phyloP scores from a whole-genome alignment of 2,113 vertebrate species.

The Lagenorhynchus albirostris region DNA sequence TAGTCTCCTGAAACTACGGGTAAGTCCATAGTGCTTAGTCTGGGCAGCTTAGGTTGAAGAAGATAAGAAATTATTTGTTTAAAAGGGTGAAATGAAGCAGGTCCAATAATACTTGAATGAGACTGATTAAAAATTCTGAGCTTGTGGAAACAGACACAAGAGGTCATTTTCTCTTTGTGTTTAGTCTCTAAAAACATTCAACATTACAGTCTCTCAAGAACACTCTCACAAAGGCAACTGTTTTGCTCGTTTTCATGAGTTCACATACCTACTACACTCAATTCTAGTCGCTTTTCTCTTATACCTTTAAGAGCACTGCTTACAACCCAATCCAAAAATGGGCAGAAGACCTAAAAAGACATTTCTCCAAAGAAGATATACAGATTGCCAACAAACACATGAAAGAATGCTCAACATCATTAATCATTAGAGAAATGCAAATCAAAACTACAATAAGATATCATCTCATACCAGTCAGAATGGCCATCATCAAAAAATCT shows the following conservation, averaged over 20 bases:
- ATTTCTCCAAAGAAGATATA: too few species aligned
- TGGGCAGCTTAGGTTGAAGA: background rate
- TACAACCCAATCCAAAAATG: constrained; percentile 71
- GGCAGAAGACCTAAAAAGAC: too few species aligned
- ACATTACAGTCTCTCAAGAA: background rate
- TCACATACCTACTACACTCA: background rate
- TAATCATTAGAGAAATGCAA: too few species aligned
- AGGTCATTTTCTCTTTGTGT: background rate
- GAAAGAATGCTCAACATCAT: too few species aligned
- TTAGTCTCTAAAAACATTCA: background rate
- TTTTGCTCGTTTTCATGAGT: background rate
- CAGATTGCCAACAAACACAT: too few species aligned
- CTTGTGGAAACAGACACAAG: background rate
- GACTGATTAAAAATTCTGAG: background rate
- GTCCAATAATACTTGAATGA: background rate
- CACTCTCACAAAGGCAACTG: background rate
- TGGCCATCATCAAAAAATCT: too few species aligned
- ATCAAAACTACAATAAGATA: too few species aligned
- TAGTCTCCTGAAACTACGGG: background rate
- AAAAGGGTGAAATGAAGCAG: background rate
- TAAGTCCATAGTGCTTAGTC: background rate
- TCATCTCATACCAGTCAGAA: too few species aligned
- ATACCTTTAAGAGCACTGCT: constrained; percentile 46
- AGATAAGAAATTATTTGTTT: background rate
- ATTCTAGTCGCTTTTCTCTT: background rate